Evolutionary conservation across 2,888 invertebrate genomes (phyloP), one percentile per base, ranked within the genome.

Genomic region (Lymantria monacha): DNA sequence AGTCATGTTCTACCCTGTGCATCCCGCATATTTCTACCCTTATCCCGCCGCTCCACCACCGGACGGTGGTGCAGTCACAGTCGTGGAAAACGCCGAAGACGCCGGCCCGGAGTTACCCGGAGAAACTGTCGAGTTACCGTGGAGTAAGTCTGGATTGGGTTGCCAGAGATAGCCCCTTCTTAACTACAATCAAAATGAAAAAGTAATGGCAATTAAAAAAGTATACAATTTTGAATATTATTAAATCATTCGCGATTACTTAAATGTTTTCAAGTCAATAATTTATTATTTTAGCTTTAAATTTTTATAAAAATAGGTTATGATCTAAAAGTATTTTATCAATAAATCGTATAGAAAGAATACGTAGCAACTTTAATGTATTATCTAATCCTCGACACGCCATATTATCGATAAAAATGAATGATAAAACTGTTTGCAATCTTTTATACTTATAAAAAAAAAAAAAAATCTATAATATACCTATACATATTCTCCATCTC

Each of bases 81-180:
- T 84, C 51, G 84, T 81, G 48, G 80, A 82, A 45, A 69, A 73
- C 42, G 77, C 78, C 36, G 69, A 66, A 44, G 85, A 85, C 37
- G 69, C 73, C 12, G 77, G 75, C 42, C 89, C 91, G 7, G 81
- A 84, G 72, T 80, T 90, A 58, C 86, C 90, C 42, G 91, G 91
- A 55, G 91, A 91, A 66, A 87, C 84, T 42, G 91, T 91, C 72
- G 89, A 90, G 72, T 77, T 91, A 58, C 91, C 91, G 51, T 91
- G 87, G 85, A 87, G 91, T 91, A 87, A 91, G 91, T 90, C 70
- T 70, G 72, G 70, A 66, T 66, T 62, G 65, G 69, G 58, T 55
- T 59, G 31, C 46, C 47, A 46, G 76, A 80, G 79, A 79, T 83
- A 77, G 71, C 81, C 80, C 80, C 83, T 81, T 76, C 60, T 62